Base-by-base conservation (phyloP, 1,140 invertebrate genomes). In the Yoshiicerus persimilis region DNA sequence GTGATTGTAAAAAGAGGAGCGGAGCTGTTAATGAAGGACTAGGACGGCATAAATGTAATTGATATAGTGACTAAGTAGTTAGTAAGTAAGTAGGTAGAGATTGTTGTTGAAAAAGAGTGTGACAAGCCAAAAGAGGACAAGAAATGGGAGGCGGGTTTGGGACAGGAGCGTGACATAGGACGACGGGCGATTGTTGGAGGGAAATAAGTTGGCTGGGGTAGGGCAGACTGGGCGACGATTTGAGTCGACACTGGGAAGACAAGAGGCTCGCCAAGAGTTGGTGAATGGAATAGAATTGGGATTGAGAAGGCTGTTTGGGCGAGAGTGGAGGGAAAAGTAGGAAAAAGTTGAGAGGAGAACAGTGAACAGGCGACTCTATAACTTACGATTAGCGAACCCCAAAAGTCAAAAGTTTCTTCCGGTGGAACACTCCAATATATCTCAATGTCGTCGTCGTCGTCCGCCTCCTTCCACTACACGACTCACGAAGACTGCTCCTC, bases 371-470 rank as follows among this genome's bases (percentile, higher is more conserved):
- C 87, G 89, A 90, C 89, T 89, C 89, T 89, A 90, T 90, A 90
- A 90, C 89, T 90, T 90, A 90, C 89, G 89, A 90, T 90, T 90
- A 90, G 89, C 86, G 89, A 90, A 90, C 88, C 89, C 89, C 89
- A 90, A 90, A 90, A 89, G 88, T 90, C 89, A 89, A 87, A 89
- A 90, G 87, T 89, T 90, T 90, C 80, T 89, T 90, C 87, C 75
- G 86, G 80, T 86, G 80, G 80, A 83, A 75, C 62, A 89, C 75
- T 86, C 80, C 87, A 90, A 90, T 90, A 88, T 87, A 89, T 90
- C 88, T 90, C 89, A 90, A 89, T 89, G 89, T 87, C 84, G 83
- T 84, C 83, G 23, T 84, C 83, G 34, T 86, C 84, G 66, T 84
- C 77, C 41, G 70, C 75, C 84, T 88, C 47, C 84, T 38, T 23